Evolutionary conservation across 2,888 invertebrate genomes (phyloP).

Genomic region (Cataglyphis rosenhaueri): DNA sequence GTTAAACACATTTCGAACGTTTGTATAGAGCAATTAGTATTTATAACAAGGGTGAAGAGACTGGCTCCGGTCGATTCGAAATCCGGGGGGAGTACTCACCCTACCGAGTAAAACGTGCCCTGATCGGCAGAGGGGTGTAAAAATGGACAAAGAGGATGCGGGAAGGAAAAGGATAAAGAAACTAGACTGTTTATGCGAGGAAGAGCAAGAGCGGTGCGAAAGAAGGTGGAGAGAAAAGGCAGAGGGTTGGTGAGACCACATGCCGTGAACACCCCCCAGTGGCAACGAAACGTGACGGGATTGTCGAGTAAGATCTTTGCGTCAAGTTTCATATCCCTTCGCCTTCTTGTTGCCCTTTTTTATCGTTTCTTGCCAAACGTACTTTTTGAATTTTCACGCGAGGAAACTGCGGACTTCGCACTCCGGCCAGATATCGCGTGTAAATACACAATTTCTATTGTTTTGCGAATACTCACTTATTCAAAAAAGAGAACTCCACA

Average conservation of each 20-base stretch:
- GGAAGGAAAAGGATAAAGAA: slow-evolving; percentile 27
- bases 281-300: slow-evolving; percentile 80
- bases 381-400: slow-evolving; percentile 31
- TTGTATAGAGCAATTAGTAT: slow-evolving; percentile 83
- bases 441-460: slow-evolving; percentile 1
- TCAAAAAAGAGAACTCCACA: background rate
- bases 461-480: slow-evolving; percentile 1
- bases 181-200: background rate
- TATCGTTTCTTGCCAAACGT: background rate
- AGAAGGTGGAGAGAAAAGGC: slow-evolving; percentile 63
- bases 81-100: slow-evolving; percentile 56
- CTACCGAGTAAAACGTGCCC: slow-evolving; percentile 57
- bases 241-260: slow-evolving; percentile 79
- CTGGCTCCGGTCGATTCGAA: slow-evolving; percentile 61
- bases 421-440: slow-evolving; percentile 13
- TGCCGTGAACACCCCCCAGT: slow-evolving; percentile 79
- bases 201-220: slow-evolving; percentile 52
- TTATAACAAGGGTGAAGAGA: slow-evolving; percentile 79
- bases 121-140: slow-evolving; percentile 56
- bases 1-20: slow-evolving; percentile 81
- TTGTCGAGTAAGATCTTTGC: slow-evolving; percentile 64
- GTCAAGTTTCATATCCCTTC: slow-evolving; percentile 28
- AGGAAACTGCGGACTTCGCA: slow-evolving; percentile 28
- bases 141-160: slow-evolving; percentile 46
- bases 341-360: slow-evolving; percentile 37